phyloP scores from a whole-genome alignment of 2,113 vertebrate species.

The Pipra filicauda region DNA sequence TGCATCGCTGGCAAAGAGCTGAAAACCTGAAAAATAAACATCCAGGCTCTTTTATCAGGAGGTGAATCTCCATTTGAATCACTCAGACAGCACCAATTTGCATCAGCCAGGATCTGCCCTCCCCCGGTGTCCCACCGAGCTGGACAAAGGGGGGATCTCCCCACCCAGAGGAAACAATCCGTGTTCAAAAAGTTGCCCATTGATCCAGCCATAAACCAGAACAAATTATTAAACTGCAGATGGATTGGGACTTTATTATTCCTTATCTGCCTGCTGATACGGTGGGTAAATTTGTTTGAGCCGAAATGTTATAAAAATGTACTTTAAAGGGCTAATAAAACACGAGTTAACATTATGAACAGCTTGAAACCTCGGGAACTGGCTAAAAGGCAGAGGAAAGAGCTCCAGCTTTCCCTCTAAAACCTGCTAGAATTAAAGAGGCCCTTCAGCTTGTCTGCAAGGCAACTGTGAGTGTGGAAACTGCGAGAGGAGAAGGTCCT shows the following conservation, averaged over 20 bases:
- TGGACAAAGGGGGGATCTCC: not conserved
- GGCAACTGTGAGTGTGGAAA: too few species aligned
- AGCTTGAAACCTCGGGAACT: conserved; percentile 9
- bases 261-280: not conserved
- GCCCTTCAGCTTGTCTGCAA: not conserved
- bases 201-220: not conserved
- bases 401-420: not conserved
- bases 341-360: not conserved
- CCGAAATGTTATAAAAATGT: conserved; percentile 1
- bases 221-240: not conserved
- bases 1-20: not conserved
- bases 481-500: too few species aligned
- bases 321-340: conserved; percentile 33
- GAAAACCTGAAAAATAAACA: not conserved
- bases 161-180: not conserved
- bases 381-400: not conserved
- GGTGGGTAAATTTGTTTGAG: conserved; percentile 3
- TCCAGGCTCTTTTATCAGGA: not conserved
- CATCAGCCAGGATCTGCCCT: not conserved
- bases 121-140: not conserved
- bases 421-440: not conserved
- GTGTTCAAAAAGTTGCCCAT: not conserved
- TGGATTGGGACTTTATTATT: not conserved
- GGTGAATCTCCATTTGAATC: not conserved
- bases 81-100: not conserved